A percentile compares a stretch with the other conserved stretches of the same genome.
These are phyloP conservation scores for Resseliella maxima DNA, from an alignment of 2,888 invertebrate species.

Conservation along the genomic window DNA sequence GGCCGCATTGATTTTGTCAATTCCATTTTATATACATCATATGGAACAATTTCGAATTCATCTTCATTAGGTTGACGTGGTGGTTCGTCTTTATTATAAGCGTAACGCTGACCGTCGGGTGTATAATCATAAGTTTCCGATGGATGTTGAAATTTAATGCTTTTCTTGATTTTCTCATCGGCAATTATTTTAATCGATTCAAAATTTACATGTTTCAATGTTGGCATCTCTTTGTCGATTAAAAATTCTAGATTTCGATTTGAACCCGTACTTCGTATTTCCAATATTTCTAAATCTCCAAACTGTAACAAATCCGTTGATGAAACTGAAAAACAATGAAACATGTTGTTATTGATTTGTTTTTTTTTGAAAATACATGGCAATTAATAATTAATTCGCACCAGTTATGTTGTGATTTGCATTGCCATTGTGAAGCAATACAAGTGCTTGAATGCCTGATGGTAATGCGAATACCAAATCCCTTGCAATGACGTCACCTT, in stretches of 20 bases:
- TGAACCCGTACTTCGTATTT: constrained; percentile 71
- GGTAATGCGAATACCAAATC: constrained; percentile 68
- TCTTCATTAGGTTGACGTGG: constrained; percentile 66
- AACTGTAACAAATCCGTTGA: constrained; percentile 64
- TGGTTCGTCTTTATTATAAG: constrained; percentile 59
- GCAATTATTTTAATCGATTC: constrained; percentile 68
- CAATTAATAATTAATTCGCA: constrained; percentile 59
- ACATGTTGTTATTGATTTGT: too few species aligned
- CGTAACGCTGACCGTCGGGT: constrained; percentile 64
- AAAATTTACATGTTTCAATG: constrained; percentile 70
- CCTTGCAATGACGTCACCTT: constrained; percentile 67
- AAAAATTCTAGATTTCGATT: constrained; percentile 67
- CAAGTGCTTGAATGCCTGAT: constrained; percentile 70
- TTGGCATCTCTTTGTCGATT: constrained; percentile 68
- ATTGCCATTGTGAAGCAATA: constrained; percentile 71
- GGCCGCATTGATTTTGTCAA: constrained; percentile 68
- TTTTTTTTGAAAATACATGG: too few species aligned
- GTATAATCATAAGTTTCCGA: constrained; percentile 66
- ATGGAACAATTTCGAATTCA: constrained; percentile 72
- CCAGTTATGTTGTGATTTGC: constrained; percentile 65
- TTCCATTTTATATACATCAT: constrained; percentile 72
- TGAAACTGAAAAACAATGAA: constrained; percentile 62
- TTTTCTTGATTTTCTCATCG: constrained; percentile 65
- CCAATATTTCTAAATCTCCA: constrained; percentile 70
- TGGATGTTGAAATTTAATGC: constrained; percentile 64